Base-by-base conservation (phyloP, 2,888 invertebrate species). In the Biston betularia region DNA sequence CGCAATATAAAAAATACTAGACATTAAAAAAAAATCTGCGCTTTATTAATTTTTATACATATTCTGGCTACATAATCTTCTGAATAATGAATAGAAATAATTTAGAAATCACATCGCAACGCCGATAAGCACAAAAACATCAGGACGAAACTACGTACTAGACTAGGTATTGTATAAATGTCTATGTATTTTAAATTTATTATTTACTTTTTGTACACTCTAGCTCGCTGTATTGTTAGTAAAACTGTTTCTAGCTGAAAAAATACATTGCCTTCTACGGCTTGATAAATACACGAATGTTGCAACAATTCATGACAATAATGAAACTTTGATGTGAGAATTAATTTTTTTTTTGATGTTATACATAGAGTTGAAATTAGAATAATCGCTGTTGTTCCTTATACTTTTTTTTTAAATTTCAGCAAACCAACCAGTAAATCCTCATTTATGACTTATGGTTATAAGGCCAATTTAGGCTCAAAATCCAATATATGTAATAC, bases 221-320 rank as follows among this genome's bases (percentile, higher is more conserved):
- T 86, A 87, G 71, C 67, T 87, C 86, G 86, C 87, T 87, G 86
- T 86, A 77, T 82, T 78, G 75, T 79, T 81, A 84, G 82, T 82
- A 85, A 86, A 79, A 75, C 74, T 79, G 75, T 79, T 80, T 61
- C 71, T 77, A 81, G 77, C 70, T 70, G 75, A 75, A 79, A 69
- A 76, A 77, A 79, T 78, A 70, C 75, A 75, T 76, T 68, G 63
- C 54, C 62, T 53, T 34, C 72, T 73, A 70, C 68, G 67, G 59
- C 67, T 54, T 35, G 24, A 24, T 1, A 24, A 24, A 24, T 24
- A 24, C 24, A 24, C 24, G 24, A 24, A 24, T 24, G 24, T 24
- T 24, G 24, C 24, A 24, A 24, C 24, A 24, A 24, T 24, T 24
- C 24, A 24, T 24, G 40, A 12, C n/a, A 6, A n/a, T n/a, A 44